phyloP scores from a whole-genome alignment of 2,113 vertebrate genomes.

The Clarias magur region DNA sequence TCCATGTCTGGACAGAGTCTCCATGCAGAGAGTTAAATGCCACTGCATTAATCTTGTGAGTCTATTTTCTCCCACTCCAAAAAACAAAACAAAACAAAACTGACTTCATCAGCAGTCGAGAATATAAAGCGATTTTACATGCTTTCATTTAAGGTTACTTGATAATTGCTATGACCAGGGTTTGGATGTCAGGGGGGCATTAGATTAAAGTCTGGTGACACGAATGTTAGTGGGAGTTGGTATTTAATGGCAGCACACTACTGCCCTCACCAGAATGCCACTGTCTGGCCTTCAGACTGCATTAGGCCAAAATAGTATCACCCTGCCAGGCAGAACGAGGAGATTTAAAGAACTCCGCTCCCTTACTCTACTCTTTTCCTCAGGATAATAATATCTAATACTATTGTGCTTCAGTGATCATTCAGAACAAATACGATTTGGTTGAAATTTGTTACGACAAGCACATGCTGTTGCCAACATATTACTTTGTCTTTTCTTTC shows the following conservation, averaged over 20 bases:
- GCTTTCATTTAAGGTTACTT: background rate
- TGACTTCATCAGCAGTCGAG: background rate
- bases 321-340: conserved; percentile 5
- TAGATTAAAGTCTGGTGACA: background rate
- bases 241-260: conserved; percentile 63
- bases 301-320: conserved; percentile 59
- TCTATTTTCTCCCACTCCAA: background rate
- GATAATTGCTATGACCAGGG: background rate
- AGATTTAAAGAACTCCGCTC: background rate
- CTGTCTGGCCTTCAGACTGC: conserved; percentile 62
- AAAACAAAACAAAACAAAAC: background rate
- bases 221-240: conserved; percentile 55
- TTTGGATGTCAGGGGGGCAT: background rate
- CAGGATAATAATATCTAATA: background rate
- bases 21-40: background rate
- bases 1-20: background rate
- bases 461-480: background rate
- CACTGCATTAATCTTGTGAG: background rate
- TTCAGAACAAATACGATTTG: conserved; percentile 25
- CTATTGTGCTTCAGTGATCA: background rate
- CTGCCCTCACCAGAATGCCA: conserved; percentile 65
- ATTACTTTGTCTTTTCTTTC: background rate
- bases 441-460: background rate
- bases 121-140: background rate
- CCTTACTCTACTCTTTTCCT: background rate